phyloP scores from a whole-genome alignment of 1,140 invertebrate genomes.

The Zaprionus tsacasi region DNA sequence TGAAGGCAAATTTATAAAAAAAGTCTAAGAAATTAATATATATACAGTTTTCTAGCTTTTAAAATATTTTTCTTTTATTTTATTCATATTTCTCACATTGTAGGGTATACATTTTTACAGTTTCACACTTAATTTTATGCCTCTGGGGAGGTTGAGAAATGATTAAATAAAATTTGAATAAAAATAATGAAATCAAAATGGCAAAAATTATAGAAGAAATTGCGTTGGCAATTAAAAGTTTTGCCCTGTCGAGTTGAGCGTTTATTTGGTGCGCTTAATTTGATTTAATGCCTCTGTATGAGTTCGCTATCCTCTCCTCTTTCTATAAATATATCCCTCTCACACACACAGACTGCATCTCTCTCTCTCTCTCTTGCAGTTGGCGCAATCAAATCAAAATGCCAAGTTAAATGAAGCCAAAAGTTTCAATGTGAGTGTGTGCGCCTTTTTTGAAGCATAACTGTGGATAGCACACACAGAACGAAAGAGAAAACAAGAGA shows the following conservation, averaged over 20 bases:
- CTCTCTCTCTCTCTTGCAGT: slow-evolving; percentile 10
- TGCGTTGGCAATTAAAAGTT: slow-evolving; percentile 47
- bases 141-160: background rate
- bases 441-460: slow-evolving; percentile 42
- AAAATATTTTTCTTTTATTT: background rate
- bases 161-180: slow-evolving; percentile 6
- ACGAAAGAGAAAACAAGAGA: background rate
- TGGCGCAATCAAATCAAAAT: slow-evolving; percentile 54
- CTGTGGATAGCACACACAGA: slow-evolving; percentile 8
- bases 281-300: slow-evolving; percentile 45
- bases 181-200: slow-evolving; percentile 12
- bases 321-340: background rate
- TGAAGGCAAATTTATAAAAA: background rate
- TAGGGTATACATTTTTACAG: slow-evolving; percentile 9
- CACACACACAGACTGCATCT: too few relatives aligned
- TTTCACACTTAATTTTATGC: slow-evolving; percentile 8
- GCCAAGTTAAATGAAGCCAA: slow-evolving; percentile 56
- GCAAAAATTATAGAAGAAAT: slow-evolving; percentile 27
- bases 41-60: too few relatives aligned
- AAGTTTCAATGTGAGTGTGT: slow-evolving; percentile 37
- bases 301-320: background rate
- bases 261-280: slow-evolving; percentile 49
- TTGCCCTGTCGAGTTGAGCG: slow-evolving; percentile 10
- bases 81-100: too few relatives aligned
- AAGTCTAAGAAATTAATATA: too few relatives aligned